Conservation (phyloP, 1,140 invertebrate genomes). For the Nomia melanderi region DNA sequence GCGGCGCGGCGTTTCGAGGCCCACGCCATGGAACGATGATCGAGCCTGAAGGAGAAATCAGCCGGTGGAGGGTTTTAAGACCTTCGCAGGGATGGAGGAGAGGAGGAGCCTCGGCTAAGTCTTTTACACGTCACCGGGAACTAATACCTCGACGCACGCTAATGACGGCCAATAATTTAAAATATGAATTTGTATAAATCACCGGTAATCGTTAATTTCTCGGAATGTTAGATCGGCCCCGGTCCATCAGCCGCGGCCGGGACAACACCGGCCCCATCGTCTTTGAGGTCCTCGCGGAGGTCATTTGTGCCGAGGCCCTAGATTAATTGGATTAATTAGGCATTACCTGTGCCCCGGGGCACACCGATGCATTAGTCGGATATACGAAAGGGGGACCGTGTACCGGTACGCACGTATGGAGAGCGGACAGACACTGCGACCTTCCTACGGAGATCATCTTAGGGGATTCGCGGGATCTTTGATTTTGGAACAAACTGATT, state of each 20-base stretch:
- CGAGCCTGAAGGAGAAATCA: constrained; percentile 62
- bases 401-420: constrained; percentile 41
- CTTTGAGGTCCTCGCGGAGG: constrained; percentile 72
- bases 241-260: constrained; percentile 73
- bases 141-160: constrained; percentile 76
- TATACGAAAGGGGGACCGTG: constrained; percentile 43
- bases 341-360: constrained; percentile 78
- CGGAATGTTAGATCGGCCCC: constrained; percentile 79
- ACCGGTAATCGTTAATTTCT: constrained; percentile 81
- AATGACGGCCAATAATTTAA: constrained; percentile 81
- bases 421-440: constrained; percentile 42
- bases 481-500: constrained; percentile 65
- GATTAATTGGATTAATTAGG: constrained; percentile 82
- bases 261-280: constrained; percentile 59
- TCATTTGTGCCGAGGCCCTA: constrained; percentile 78
- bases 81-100: not conserved
- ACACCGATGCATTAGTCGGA: constrained; percentile 76
- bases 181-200: constrained; percentile 81
- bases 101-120: constrained; percentile 31
- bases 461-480: constrained; percentile 60
- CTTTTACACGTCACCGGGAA: constrained; percentile 74
- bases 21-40: constrained; percentile 62
- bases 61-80: constrained; percentile 37
- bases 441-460: constrained; percentile 50
- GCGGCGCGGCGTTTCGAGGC: constrained; percentile 50